Evolutionary conservation across 2,797 vertebrate species (phyloP).

Genomic region (Hephaestus fuliginosus): DNA sequence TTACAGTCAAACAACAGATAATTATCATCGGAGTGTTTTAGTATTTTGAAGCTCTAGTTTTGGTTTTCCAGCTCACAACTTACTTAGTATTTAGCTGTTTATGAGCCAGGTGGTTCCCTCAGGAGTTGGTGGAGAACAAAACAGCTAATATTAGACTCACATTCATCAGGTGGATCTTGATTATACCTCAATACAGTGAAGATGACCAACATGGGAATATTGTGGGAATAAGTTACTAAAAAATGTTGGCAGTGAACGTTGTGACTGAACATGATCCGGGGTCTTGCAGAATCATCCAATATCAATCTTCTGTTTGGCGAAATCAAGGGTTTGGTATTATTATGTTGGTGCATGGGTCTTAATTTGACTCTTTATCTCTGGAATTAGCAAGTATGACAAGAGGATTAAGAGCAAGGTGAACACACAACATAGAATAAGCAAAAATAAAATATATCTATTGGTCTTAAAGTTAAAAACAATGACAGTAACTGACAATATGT

Average conservation of each 20-base stretch:
- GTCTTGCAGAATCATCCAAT: conserved; percentile 18
- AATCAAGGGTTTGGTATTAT: conserved; percentile 8
- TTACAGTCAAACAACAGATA: neutral
- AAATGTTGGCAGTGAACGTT: conserved; percentile 12
- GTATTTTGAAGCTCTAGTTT: neutral
- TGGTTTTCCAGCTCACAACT: neutral
- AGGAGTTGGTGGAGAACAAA: conserved; percentile 10
- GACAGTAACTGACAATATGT: conserved; percentile 34
- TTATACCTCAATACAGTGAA: neutral
- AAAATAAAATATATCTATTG: conserved; percentile 16
- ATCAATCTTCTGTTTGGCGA: conserved; percentile 13
- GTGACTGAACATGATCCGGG: neutral
- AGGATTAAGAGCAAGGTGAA: conserved; percentile 39
- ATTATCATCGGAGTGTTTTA: neutral
- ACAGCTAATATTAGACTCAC: neutral
- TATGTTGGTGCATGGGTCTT: neutral
- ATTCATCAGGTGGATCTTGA: neutral
- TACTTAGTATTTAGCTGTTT: neutral
- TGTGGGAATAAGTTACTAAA: neutral
- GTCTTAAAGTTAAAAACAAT: conserved; percentile 46
- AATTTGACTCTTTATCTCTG: conserved; percentile 3
- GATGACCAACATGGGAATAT: neutral
- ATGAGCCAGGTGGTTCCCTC: neutral
- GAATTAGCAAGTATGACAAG: neutral
- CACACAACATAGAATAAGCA: conserved; percentile 30